These are phyloP conservation scores for Tupaia tana DNA, from an alignment of 2,113 vertebrate species.

Conservation along the genomic window DNA sequence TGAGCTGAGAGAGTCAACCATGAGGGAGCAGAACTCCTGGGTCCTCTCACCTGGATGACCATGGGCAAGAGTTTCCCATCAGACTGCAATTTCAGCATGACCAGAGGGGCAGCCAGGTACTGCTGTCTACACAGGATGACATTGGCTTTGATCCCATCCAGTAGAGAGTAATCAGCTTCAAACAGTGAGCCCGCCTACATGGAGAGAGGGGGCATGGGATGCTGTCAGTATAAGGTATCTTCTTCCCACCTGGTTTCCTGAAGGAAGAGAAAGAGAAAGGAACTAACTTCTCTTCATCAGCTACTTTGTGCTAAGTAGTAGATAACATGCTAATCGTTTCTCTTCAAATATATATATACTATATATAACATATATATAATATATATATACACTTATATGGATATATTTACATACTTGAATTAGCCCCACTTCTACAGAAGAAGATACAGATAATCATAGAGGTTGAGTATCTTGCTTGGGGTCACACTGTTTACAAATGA, in stretches of 20 bases:
- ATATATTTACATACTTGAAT: no score
- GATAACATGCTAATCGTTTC: no score
- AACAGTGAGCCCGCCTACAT: slow-evolving; percentile 86
- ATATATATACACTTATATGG: no score
- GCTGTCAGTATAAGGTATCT: neutral
- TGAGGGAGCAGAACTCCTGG: neutral
- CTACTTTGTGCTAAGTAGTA: no score
- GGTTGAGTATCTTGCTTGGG: neutral
- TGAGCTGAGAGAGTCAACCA: neutral
- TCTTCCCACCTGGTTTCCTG: neutral
- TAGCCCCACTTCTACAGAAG: neutral
- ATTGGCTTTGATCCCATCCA: slow-evolving; percentile 83
- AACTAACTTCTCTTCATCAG: no score
- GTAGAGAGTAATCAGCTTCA: slow-evolving; percentile 84
- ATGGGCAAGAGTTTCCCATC: slow-evolving; percentile 87
- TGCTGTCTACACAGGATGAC: slow-evolving; percentile 82
- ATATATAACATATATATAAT: no score
- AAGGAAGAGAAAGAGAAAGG: neutral
- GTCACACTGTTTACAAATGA: neutral
- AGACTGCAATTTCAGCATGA: slow-evolving; percentile 88
- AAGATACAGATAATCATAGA: neutral
- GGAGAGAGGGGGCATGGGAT: neutral
- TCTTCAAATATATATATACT: no score
- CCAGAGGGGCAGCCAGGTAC: slow-evolving; percentile 88
- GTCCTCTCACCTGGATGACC: slow-evolving; percentile 86